These are phyloP conservation scores for Lysandra bellargus DNA, from an alignment of 2,888 invertebrate genomes.

Conservation along the genomic window DNA sequence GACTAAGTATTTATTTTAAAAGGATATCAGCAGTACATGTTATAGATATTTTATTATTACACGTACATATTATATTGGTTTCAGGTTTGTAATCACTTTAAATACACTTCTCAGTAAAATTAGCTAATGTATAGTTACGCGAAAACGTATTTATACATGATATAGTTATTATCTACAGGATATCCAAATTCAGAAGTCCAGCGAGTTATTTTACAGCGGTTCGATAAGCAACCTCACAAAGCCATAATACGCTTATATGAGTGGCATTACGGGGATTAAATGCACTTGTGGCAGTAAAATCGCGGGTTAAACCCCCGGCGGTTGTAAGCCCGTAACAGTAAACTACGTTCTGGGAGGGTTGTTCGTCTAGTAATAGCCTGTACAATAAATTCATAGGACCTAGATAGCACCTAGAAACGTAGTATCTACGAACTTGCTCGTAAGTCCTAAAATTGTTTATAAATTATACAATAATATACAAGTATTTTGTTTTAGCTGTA, in stretches of 20 bases:
- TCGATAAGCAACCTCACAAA: neutral
- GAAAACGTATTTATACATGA: too few species aligned
- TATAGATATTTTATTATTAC: too few species aligned
- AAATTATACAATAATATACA: too few species aligned
- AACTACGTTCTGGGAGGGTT: neutral
- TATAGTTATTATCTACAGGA: neutral
- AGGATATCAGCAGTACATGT: too few species aligned
- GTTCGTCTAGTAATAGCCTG: neutral
- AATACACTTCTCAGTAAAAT: too few species aligned
- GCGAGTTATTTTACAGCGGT: neutral
- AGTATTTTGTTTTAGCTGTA: too few species aligned
- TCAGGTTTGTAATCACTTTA: too few species aligned
- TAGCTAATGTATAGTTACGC: too few species aligned
- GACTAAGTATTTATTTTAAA: too few species aligned
- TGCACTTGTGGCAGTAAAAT: conserved; percentile 1
- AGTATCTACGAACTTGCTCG: too few species aligned
- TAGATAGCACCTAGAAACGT: neutral
- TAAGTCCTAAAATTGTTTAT: too few species aligned
- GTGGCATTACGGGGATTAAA: conserved; percentile 8
- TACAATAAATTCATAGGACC: neutral
- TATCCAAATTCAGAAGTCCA: neutral
- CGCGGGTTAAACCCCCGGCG: neutral
- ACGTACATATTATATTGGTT: too few species aligned
- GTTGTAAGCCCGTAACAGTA: neutral
- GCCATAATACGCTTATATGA: conserved; percentile 14